Percentiles rank a stretch among this genome's conserved stretches.
Conservation (phyloP, 1,140 invertebrate species). For the Caenorhabditis remanei region DNA sequence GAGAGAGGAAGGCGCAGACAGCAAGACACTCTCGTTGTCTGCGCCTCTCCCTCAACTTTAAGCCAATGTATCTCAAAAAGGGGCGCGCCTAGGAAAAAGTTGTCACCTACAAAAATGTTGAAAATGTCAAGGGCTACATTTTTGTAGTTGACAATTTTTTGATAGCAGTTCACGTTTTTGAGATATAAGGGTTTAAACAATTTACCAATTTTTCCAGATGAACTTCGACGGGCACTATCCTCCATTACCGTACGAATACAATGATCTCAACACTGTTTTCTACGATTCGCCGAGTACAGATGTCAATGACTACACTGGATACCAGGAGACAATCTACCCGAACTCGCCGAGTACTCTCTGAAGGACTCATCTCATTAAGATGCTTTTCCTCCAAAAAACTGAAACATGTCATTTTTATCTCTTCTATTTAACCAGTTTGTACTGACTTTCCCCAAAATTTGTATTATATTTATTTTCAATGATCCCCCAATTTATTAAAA, state of each 20-base stretch:
- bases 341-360: constrained; percentile 56
- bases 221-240: constrained; percentile 25
- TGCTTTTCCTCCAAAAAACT: no score
- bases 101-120: no score
- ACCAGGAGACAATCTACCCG: constrained; percentile 65
- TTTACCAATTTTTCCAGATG: constrained; percentile 17
- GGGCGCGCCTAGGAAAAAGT: no score
- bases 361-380: not conserved
- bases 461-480: not conserved
- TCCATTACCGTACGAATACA: constrained; percentile 33
- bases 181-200: no score
- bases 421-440: not conserved
- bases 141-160: no score
- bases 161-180: no score
- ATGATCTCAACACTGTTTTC: constrained; percentile 44
- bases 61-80: no score
- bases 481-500: constrained; percentile 2
- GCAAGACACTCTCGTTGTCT: no score
- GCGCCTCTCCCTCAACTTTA: no score
- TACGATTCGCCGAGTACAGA: not conserved
- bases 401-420: no score
- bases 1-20: no score
- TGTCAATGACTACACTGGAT: constrained; percentile 46
- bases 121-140: no score
- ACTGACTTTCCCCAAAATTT: not conserved